Base-by-base conservation (phyloP, 1,140 invertebrate genomes). In the Drosophila repletoides region DNA sequence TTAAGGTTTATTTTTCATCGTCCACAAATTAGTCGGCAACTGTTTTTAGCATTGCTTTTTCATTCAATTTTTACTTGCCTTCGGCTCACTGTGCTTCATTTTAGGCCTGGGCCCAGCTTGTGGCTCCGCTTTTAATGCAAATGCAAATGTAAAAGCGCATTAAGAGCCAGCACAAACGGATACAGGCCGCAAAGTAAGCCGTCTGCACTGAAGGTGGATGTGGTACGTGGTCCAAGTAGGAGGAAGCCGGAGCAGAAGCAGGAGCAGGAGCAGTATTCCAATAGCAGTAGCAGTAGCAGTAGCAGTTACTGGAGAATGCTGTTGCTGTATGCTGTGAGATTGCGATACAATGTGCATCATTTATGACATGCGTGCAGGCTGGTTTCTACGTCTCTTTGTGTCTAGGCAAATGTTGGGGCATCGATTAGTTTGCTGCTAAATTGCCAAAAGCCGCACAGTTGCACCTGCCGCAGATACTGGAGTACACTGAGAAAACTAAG, bases 361-460 rank as follows among this genome's bases (percentile, higher is more conserved):
- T 81, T 81, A 81, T 81, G 72, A 80, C 76, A 58, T 61, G 60
- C 64, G 70, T 43, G 45, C 9, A 33, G 29, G 17, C 22, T 49
- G 45, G 22, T 22, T 7, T 43, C 40, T 34, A 29, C 33, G n/a
- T 67, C 52, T 79, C 79, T 86, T 84, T 86, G 79, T 84, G 71
- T 84, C 75, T 84, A 81, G 63, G 72, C 59, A 87, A 80, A 84
- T 84, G 80, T 69, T 84, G 84, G 69, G 71, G 58, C 72, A 84
- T 86, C 80, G 80, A 84, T 84, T 86, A 84, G 80, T 80, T 84
- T 63, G 61, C 71, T 80, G 31, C 61, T 40, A 74, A 80, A 86
- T 86, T 72, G 67, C 40, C 67, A 69, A 84, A n/a, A 80, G 80
- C 80, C 72, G 71, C 71, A 84, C 66, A 75, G 67, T 65, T 75